Evolutionary conservation across 2,113 vertebrate genomes (phyloP).

Genomic region (Pseudorectes ferrugineus): DNA sequence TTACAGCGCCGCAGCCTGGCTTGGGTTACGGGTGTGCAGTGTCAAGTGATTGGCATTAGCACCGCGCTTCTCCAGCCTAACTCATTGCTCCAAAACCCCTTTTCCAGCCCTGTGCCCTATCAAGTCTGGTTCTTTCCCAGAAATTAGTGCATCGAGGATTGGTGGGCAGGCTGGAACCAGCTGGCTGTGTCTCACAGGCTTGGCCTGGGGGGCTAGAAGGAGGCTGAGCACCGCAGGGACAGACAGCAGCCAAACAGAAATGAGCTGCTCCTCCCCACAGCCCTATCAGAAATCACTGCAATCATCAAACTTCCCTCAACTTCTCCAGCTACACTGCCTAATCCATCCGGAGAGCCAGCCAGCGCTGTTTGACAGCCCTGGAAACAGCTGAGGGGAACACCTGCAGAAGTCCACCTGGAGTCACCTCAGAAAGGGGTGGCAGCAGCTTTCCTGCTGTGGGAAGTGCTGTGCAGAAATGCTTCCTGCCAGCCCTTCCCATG

Average conservation of each 20-base stretch:
- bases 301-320: neutral
- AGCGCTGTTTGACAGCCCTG: rapidly evolving
- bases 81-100: neutral
- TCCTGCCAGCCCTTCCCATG: neutral
- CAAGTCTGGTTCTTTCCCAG: neutral
- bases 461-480: neutral
- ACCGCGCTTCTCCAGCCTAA: neutral
- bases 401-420: neutral
- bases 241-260: neutral
- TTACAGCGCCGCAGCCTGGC: neutral
- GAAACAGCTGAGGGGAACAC: neutral
- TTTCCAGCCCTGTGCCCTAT: neutral
- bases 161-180: neutral
- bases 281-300: neutral
- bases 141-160: rapidly evolving
- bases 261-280: neutral
- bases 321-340: neutral
- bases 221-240: rapidly evolving
- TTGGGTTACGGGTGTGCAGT: slow-evolving; percentile 10
- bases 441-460: neutral
- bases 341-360: neutral
- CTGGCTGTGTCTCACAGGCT: neutral
- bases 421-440: neutral
- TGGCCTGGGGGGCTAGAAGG: neutral
- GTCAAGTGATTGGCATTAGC: neutral